Evolutionary conservation across 1,140 invertebrate genomes (phyloP).

Genomic region (Bombus turneri): DNA sequence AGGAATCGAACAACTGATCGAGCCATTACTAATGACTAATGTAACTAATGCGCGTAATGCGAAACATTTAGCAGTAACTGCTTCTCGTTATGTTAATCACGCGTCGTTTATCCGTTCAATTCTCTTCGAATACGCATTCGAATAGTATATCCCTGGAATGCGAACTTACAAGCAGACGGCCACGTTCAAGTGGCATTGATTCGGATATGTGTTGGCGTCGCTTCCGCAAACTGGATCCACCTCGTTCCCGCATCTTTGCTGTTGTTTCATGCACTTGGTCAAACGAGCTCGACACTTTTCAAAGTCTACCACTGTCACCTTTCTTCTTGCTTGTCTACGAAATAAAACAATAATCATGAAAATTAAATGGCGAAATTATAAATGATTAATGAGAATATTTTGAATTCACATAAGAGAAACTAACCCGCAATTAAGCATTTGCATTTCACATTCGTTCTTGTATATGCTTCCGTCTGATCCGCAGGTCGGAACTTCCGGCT

Average conservation of each 20-base stretch:
- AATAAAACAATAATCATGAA: not conserved
- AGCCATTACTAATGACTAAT: not conserved
- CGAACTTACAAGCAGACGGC: slow-evolving; percentile 91
- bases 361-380: not conserved
- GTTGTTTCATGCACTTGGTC: slow-evolving; percentile 88
- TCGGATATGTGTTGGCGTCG: slow-evolving; percentile 91
- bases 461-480: slow-evolving; percentile 95
- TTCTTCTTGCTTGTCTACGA: slow-evolving; percentile 81
- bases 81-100: slow-evolving; percentile 1
- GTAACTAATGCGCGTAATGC: not conserved
- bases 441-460: slow-evolving; percentile 93
- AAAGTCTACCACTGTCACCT: slow-evolving; percentile 87
- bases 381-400: not conserved
- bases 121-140: not conserved
- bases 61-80: slow-evolving; percentile 2
- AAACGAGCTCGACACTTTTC: slow-evolving; percentile 89
- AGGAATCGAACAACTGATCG: slow-evolving; percentile 10
- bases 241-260: slow-evolving; percentile 84
- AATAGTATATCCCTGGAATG: not conserved
- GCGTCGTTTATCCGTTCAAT: not conserved
- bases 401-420: slow-evolving; percentile 65
- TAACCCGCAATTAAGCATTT: slow-evolving; percentile 95
- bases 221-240: slow-evolving; percentile 92
- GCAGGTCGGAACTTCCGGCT: slow-evolving; percentile 87
- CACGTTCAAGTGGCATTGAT: slow-evolving; percentile 90